Evolutionary conservation across 2,797 vertebrate species (phyloP), one percentile per base, ranked within the genome.

Genomic region (Pantherophis vulpinus): DNA sequence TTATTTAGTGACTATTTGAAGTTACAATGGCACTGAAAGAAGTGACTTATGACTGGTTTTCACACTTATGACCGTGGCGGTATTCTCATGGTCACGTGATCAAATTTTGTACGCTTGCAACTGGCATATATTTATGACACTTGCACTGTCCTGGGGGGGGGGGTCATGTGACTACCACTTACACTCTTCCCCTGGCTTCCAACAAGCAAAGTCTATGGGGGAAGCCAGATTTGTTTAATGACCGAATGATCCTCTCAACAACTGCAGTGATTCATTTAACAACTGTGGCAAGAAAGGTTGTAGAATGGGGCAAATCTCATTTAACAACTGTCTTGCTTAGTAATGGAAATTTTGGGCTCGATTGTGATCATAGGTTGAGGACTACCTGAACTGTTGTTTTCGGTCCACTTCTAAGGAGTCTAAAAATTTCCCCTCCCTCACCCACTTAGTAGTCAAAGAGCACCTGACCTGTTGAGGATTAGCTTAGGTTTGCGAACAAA

Each of bases 381-480:
- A 70, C n/a, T 70, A 32, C n/a, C 16, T 37, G 7, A 37, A 74
- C 32, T 3, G 32, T 37, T 74, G 16, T 20, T 74, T 37, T 20
- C 2, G 7, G 70, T 32, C 32, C n/a, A 8, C 20, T 83, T 83
- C 79, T 83, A 83, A 47, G 37, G 23, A 47, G 47, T 47, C 42
- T 25, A 74, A 74, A 74, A 8, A 9, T 47, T 47, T 12, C 10
- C 37, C 74, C 70, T 37, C 70, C 70, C 70, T 74, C 70, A 9
- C 16, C 37, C 42, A 47, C 79, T 47, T 83, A 83, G 42, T 47
- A 83, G 32, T 42, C 74, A 83, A 79, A 83, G 79, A 63, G 91
- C 66, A 70, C 94, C 95, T 98, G 96, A 99, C 99, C 99, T 98
- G 98, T 99, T 99, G 37, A 99, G 98, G 23, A 97, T 97, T 2